Percentiles rank a stretch among this genome's conserved stretches.
phyloP scores from a whole-genome alignment of 2,113 vertebrate species.

The Lanius ludovicianus region DNA sequence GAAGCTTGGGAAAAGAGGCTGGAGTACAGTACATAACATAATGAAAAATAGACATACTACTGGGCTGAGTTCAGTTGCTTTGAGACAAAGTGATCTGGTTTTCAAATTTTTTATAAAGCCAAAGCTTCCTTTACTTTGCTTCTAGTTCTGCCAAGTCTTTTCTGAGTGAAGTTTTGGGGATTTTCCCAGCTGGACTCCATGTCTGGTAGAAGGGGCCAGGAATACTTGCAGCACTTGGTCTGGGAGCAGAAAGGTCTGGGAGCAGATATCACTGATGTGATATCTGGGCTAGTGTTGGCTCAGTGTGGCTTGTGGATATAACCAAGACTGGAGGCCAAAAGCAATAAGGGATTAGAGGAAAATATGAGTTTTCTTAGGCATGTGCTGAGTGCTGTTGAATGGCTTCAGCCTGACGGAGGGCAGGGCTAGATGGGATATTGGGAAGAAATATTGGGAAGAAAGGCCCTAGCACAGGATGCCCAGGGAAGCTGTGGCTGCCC shows the following conservation, averaged over 20 bases:
- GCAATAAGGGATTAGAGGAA: background rate
- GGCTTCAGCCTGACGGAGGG: background rate
- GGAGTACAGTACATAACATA: conserved; percentile 5
- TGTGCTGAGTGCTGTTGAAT: background rate
- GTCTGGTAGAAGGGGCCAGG: background rate
- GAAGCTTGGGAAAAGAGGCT: conserved; percentile 24
- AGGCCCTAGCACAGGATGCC: background rate
- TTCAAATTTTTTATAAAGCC: background rate
- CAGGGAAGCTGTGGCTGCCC: background rate
- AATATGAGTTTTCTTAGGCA: background rate
- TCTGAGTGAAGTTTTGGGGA: background rate
- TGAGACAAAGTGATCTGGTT: background rate
- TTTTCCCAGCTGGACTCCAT: background rate
- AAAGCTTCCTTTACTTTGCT: background rate
- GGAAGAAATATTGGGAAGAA: background rate
- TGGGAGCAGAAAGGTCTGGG: background rate
- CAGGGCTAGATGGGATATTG: background rate
- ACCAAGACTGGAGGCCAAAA: background rate
- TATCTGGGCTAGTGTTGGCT: background rate
- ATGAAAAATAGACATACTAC: background rate
- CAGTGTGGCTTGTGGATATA: background rate
- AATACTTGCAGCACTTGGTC: background rate
- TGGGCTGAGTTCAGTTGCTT: background rate
- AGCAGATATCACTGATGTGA: background rate
- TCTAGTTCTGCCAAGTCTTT: background rate